Evolutionary conservation across 1,140 invertebrate species (phyloP), one percentile per base, ranked within the genome.

Genomic region (Drosophila ambigua): DNA sequence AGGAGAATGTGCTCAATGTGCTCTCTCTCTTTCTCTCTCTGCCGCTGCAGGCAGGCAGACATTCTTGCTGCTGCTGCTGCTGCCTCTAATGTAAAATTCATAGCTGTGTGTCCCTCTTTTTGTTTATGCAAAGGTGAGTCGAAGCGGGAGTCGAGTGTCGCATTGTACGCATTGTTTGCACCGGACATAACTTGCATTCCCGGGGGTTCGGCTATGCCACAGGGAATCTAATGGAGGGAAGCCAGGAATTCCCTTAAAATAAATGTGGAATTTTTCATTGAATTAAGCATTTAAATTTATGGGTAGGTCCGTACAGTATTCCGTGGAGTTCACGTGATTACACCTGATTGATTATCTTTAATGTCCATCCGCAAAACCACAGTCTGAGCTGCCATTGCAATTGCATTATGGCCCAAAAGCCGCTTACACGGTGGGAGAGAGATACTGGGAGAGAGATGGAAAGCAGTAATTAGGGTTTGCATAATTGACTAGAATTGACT

Each of bases 401-500:
- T 71, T 85, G 81, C 74, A 85, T 78, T 77, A 66, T 57, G 61
- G 73, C 48, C 55, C 81, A 74, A 85, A 20, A 20, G 20, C 20
- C 20, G 20, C 20, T 85, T 84, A 73, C 44, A 57, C 54, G 11
- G 51, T 44, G 44, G 11, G 13, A 9, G 28, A 41, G 4, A 1
- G 2, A 2, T 20, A 20, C 0, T 20, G 1, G 2, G 9, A 9
- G 2, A 35, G 23, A n/a, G 20, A 35, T n/a, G 31, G n/a, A 20
- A 16, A 41, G n/a, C 60, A 20, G 53, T 75, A 51, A 61, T 76
- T 54, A 20, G 20, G 60, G 41, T 87, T 87, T 87, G 82, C 82
- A 85, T 87, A 85, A 85, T 85, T 65, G 74, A 81, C 69, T 87
- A 65, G 67, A 75, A 87, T 87, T 61, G 65, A n/a, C n/a, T 50